Evolutionary conservation across 2,888 invertebrate species (phyloP).

Genomic region (Hetaerina titia): DNA sequence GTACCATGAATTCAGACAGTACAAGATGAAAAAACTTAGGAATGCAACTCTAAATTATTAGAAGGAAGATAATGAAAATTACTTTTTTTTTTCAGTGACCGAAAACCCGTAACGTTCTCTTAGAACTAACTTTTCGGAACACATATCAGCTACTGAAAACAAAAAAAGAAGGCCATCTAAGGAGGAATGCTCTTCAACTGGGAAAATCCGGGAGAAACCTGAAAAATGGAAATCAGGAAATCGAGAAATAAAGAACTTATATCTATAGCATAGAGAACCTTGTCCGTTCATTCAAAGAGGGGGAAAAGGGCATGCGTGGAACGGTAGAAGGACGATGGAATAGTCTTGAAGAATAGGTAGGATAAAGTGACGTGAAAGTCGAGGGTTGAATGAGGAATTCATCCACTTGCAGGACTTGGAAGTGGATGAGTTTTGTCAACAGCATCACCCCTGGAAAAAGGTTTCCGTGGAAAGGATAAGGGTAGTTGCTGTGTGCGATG

Average conservation of each 20-base stretch:
- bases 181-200: no score
- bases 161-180: no score
- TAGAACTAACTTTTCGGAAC: no score
- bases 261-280: background rate
- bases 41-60: no score
- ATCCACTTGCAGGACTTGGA: background rate
- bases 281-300: background rate
- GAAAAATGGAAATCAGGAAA: no score
- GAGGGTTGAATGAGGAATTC: background rate
- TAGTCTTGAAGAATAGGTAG: background rate
- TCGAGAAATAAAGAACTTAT: background rate
- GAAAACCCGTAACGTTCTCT: no score
- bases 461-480: background rate
- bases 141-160: no score
- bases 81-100: no score
- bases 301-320: background rate
- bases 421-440: conserved; percentile 41
- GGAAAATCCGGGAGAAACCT: no score
- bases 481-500: background rate
- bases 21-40: no score
- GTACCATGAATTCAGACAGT: no score
- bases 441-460: background rate
- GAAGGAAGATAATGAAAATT: no score
- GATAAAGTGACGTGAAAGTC: background rate
- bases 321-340: background rate